Evolutionary conservation across 1,140 invertebrate species (phyloP).

Genomic region (Drosophila chauvacae): DNA sequence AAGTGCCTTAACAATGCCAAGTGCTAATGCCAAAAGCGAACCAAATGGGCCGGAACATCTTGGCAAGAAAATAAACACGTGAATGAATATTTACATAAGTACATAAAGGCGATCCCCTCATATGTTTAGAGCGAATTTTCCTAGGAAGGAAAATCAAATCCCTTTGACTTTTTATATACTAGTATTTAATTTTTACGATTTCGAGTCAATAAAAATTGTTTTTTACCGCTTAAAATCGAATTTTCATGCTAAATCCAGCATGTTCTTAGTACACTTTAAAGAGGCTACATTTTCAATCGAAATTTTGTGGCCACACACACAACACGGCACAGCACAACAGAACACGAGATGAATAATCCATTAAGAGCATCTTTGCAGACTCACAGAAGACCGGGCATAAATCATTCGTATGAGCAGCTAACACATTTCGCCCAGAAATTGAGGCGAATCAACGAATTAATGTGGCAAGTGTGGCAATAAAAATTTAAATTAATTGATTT

Average conservation of each 20-base stretch:
- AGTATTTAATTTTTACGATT: background rate
- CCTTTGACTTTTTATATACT: background rate
- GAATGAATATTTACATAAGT: background rate
- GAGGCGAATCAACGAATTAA: constrained; percentile 54
- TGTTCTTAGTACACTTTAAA: background rate
- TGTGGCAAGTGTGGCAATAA: constrained; percentile 69
- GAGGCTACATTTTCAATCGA: background rate
- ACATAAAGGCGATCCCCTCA: too few species aligned
- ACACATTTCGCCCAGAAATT: constrained; percentile 41
- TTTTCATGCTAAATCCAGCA: background rate
- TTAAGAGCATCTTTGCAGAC: constrained; percentile 45
- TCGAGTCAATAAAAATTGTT: background rate
- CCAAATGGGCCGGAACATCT: constrained; percentile 36
- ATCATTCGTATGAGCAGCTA: constrained; percentile 38
- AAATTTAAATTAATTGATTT: constrained; percentile 77
- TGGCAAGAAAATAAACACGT: constrained; percentile 38
- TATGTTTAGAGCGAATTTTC: constrained; percentile 1
- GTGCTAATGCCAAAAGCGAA: constrained; percentile 52
- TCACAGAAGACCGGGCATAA: constrained; percentile 24
- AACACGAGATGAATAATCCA: constrained; percentile 32
- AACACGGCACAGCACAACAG: background rate
- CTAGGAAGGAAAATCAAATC: background rate
- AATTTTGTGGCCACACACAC: background rate
- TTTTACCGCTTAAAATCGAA: background rate
- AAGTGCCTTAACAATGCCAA: constrained; percentile 67